Percentiles rank a stretch among this genome's conserved stretches.
Conservation (phyloP, 23 tunicate species). For the Phallusia fumigata region DNA sequence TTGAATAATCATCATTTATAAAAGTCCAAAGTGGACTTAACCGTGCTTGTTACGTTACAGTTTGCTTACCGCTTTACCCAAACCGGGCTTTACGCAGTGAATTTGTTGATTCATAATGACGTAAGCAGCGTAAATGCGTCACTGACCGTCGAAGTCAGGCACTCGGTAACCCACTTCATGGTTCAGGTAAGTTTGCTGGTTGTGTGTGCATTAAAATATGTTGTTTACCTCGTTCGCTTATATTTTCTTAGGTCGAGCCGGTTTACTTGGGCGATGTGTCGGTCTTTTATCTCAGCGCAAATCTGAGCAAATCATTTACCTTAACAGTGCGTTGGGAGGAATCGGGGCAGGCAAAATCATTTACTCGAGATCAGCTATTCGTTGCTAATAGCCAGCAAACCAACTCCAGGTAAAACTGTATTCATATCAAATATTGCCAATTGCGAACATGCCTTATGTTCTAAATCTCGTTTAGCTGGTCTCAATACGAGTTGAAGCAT, state of each 20-base stretch:
- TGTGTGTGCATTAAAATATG: too few relatives aligned
- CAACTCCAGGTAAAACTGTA: neutral
- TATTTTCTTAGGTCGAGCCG: conserved; percentile 10
- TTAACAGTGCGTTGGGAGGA: conserved; percentile 20
- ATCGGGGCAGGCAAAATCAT: conserved; percentile 8
- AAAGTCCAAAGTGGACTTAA: neutral
- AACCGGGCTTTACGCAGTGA: conserved; percentile 34
- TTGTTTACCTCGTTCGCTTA: too few relatives aligned
- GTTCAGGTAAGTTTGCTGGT: conserved; percentile 17
- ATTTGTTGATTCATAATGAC: conserved; percentile 23
- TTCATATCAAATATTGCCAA: neutral
- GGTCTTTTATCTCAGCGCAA: conserved; percentile 13
- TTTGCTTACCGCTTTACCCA: conserved; percentile 34
- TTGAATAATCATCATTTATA: neutral
- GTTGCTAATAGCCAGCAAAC: neutral
- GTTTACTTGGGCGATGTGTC: conserved; percentile 24
- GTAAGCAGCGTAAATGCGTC: conserved; percentile 30
- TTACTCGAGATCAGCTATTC: conserved; percentile 21
- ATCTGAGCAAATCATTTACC: conserved; percentile 9
- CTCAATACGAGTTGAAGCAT: conserved; percentile 12
- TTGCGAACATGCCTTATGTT: neutral
- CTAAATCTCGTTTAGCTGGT: neutral
- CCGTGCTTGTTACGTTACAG: conserved; percentile 4
- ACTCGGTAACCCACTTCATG: neutral
- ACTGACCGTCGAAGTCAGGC: conserved; percentile 22